These are phyloP conservation scores for Luscinia megarhynchos DNA, from an alignment of 2,797 vertebrate species.

Conservation along the genomic window DNA sequence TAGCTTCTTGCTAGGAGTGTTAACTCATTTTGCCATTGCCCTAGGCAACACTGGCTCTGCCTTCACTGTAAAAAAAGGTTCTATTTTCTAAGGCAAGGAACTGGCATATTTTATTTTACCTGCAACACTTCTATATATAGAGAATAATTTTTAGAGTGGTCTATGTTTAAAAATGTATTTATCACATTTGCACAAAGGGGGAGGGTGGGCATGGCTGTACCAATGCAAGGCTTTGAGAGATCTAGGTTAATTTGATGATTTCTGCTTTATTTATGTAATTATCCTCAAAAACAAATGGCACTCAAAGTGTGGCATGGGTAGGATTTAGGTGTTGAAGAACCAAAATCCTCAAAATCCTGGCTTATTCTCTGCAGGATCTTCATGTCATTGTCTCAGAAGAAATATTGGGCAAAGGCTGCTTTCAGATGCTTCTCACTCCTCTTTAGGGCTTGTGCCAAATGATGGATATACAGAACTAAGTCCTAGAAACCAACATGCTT, in stretches of 20 bases:
- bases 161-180: background rate
- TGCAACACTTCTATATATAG: background rate
- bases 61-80: background rate
- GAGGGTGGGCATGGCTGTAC: background rate
- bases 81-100: background rate
- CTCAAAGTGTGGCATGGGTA: background rate
- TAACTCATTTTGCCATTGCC: slow-evolving; percentile 4
- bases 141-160: background rate
- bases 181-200: background rate
- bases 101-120: background rate
- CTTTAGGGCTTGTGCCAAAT: background rate
- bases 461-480: background rate
- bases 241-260: background rate
- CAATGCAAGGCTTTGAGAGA: background rate
- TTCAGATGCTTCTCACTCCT: background rate
- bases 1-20: background rate
- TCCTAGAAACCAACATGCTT: background rate
- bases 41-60: background rate
- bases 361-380: background rate
- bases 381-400: background rate
- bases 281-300: background rate
- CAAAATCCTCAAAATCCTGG: background rate
- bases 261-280: background rate
- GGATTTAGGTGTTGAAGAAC: background rate
- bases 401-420: background rate